phyloP scores from a whole-genome alignment of 2,888 invertebrate species.

The Cancer borealis region DNA sequence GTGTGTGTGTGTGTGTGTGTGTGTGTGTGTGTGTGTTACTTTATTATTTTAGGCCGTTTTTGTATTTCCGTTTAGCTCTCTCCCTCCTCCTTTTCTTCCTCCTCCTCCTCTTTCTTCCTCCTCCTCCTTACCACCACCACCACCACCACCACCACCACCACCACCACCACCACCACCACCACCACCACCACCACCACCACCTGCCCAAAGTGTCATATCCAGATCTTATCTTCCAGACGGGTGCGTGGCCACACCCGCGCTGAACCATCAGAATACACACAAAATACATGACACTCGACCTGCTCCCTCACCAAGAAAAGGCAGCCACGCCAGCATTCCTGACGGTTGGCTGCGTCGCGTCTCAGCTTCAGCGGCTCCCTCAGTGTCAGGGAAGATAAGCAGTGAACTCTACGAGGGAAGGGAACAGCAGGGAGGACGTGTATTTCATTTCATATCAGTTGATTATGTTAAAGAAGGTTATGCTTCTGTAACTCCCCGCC shows the following conservation, averaged over 20 bases:
- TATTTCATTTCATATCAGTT: not conserved
- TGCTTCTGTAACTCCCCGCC: not conserved
- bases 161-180: not conserved
- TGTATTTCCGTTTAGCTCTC: constrained; percentile 15
- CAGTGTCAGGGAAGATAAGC: not conserved
- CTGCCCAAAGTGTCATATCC: constrained; percentile 20
- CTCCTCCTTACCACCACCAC: not conserved
- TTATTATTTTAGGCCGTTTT: not conserved
- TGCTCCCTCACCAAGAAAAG: not conserved
- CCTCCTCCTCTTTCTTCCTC: not conserved
- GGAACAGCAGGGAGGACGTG: constrained; percentile 15
- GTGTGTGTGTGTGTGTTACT: not conserved
- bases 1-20: constrained; percentile 33
- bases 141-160: not conserved
- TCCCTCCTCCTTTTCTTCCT: constrained; percentile 41
- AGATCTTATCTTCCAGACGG: constrained; percentile 3
- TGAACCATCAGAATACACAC: not conserved
- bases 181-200: not conserved
- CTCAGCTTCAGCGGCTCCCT: not conserved
- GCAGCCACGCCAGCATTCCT: not conserved
- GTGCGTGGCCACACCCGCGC: constrained; percentile 10
- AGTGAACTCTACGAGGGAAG: not conserved
- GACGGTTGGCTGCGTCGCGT: constrained; percentile 2
- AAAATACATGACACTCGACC: not conserved
- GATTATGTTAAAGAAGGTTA: not conserved